Base-by-base conservation (phyloP, 2,113 vertebrate species). In the Collichthys lucidus region DNA sequence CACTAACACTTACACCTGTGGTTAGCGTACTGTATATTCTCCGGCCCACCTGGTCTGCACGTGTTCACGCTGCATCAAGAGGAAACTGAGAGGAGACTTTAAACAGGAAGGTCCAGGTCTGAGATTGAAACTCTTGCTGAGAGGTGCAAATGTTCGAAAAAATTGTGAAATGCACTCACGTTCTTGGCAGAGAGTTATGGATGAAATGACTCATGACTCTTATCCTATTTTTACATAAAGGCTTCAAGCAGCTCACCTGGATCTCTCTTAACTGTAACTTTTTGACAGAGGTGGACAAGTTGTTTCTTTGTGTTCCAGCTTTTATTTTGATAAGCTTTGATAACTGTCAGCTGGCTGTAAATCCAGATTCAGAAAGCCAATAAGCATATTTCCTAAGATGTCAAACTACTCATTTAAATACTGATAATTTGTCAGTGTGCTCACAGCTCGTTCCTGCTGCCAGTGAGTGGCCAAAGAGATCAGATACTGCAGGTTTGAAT, bases 11-110 rank as follows among this genome's bases (percentile, higher is more conserved):
- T 61, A 83, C 42, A 79, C 15, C 61, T 70, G 81, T 68, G 75
- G 64, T 84, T 53, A 67, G n/a, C 59, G 52, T 44, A n/a, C 2
- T 64, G 62, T 77, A 42, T 24, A 22, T 61, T 74, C 60, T 84
- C 19, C 59, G 55, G 65, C 66, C 79, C 57, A 80, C 70, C 65
- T 81, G 82, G 69, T 16, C 70, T 3, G 40, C 74, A 83, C 55
- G 31, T 85, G 69, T 86, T 65, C 19, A 19, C 14, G 11, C 47
- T 62, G 62, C 5, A 20, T 62, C 55, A 26, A 65, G 49, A 72
- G 65, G 52, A 82, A 61, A 53, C 24, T 11, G 17, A 53, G 56
- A 62, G 84, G 80, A 62, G 69, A 84, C 35, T 16, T 69, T 71
- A 17, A 49, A 19, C 31, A 61, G 16, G 16, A 68, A n/a, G 20